Conservation (phyloP, 2,888 invertebrate genomes). For the Amiota mariae region DNA sequence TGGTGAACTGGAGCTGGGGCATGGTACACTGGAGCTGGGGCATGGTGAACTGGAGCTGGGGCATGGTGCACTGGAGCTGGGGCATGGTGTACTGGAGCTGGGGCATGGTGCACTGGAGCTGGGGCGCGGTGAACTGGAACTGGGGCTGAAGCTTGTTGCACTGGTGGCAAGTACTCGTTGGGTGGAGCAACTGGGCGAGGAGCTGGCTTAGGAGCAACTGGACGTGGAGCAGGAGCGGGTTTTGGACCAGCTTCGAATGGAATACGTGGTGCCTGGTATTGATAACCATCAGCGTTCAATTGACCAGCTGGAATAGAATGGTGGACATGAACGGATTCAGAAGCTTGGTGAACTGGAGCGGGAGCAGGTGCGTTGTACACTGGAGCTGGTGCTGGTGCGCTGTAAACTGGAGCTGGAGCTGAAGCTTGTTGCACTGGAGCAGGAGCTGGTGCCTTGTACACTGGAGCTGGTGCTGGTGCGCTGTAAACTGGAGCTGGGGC, state of each 20-base stretch:
- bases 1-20: conserved; percentile 30
- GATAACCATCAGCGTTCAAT: conserved; percentile 58
- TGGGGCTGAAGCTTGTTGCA: too few species aligned
- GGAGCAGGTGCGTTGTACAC: conserved; percentile 31
- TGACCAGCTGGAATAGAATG: conserved; percentile 42
- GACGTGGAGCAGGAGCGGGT: conserved; percentile 29
- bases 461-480: conserved; percentile 27
- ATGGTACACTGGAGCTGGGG: conserved; percentile 29
- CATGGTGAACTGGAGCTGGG: conserved; percentile 30
- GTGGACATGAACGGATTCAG: conserved; percentile 16
- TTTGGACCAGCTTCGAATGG: conserved; percentile 35
- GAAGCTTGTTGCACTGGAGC: conserved; percentile 20
- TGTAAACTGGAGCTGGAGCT: conserved; percentile 32
- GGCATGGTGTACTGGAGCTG: conserved; percentile 30
- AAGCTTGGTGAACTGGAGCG: conserved; percentile 21
- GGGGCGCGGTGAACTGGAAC: conserved; percentile 31
- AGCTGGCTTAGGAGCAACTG: conserved; percentile 32
- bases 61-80: conserved; percentile 29
- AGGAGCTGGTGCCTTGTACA: conserved; percentile 36
- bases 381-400: conserved; percentile 33
- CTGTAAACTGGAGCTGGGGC: conserved; percentile 38
- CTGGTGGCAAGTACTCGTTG: conserved; percentile 28
- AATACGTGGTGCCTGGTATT: conserved; percentile 46
- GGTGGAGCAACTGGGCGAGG: conserved; percentile 27
- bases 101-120: conserved; percentile 28